These are phyloP conservation scores for Sepiola atlantica DNA, from an alignment of 2,888 invertebrate genomes.

Conservation along the genomic window DNA sequence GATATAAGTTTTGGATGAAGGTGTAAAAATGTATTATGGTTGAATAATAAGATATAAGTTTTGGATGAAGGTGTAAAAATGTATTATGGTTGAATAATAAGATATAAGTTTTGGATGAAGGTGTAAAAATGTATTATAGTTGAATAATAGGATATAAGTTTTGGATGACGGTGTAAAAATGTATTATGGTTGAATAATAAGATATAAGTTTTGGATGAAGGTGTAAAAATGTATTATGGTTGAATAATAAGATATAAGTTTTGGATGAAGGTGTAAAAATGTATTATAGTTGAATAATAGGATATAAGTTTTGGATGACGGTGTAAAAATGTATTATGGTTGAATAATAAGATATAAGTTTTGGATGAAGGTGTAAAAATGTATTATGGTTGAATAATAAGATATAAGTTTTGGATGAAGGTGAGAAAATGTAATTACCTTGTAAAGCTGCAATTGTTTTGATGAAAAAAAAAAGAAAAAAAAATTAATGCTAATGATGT, in stretches of 20 bases:
- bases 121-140: neutral
- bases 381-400: neutral
- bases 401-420: neutral
- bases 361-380: neutral
- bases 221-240: neutral
- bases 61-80: neutral
- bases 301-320: neutral
- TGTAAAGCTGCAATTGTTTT: constrained; percentile 35
- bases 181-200: neutral
- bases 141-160: neutral
- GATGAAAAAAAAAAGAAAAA: neutral
- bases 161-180: neutral
- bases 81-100: neutral
- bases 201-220: neutral
- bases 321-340: neutral
- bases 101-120: neutral
- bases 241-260: neutral
- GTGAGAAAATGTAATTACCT: constrained; percentile 39
- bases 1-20: neutral
- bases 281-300: neutral
- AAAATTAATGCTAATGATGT: constrained; percentile 32
- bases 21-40: neutral
- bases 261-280: neutral
- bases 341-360: neutral
- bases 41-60: neutral